Evolutionary conservation across 2,113 vertebrate species (phyloP), one percentile per base, ranked within the genome.

Genomic region (Lampris incognitus): DNA sequence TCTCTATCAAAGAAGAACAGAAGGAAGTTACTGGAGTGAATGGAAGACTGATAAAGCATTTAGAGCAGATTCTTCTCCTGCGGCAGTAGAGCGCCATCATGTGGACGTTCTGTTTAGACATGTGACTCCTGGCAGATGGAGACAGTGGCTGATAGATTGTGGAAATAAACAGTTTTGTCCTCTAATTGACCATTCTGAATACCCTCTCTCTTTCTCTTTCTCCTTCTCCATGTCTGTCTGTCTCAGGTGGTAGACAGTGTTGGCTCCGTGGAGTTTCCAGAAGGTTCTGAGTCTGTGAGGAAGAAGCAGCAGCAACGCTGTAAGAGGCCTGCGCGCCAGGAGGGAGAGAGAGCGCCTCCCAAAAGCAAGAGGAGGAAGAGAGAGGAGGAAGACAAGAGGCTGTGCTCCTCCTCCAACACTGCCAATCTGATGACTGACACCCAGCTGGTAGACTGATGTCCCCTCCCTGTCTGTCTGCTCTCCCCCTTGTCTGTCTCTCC

Each of bases 341-440:
- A 91, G 0, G 93, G 93, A 57, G 97, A 98, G 87, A 95, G 94
- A 82, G 92, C 94, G 4, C 92, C 92, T 1, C 93, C 95, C 56
- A 96, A 97, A 37, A 94, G 93, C 83, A 99, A 99, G 87, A 97
- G 96, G 83, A 95, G 96, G 65, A 98, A 94, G 83, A 97, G 94
- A 64, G 97, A 98, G 2, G 97, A 97, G 38, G 97, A 98, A 44
- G 96, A 97, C 79, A 95, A 95, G n/a, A 74, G 84, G 0, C 13
- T 95, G 1, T 39, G n/a, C 80, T 94, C 88, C 78, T 60, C 79
- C 44, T 83, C 95, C 6, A 91, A 89, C 5, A 83, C 95, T 0
- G 96, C 97, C 72, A 90, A 93, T 0, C 93, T 97, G 74, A 87
- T 91, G 85, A 92, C 95, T 39, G 97, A 97, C 77, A 88, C 97